phyloP scores from a whole-genome alignment of 2,888 invertebrate genomes.

The Pyrrhia umbra region DNA sequence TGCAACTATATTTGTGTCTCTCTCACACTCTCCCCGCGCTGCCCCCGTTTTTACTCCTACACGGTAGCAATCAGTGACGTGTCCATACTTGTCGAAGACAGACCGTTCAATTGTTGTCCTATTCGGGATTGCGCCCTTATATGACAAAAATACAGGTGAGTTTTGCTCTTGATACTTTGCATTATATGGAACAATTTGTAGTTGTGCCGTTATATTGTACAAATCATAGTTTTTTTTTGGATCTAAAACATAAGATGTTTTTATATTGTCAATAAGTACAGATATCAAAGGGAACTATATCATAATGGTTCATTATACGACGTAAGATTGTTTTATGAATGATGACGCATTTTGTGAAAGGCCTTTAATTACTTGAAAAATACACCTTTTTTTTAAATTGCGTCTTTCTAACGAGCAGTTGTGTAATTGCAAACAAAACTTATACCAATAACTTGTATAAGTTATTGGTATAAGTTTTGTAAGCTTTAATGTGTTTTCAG shows the following conservation, averaged over 20 bases:
- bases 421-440: neutral
- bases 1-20: constrained; percentile 13
- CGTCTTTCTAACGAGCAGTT: constrained; percentile 1
- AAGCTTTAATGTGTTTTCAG: constrained; percentile 15
- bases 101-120: constrained; percentile 19
- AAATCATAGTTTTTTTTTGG: constrained; percentile 16
- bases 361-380: constrained; percentile 2
- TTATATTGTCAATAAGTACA: neutral
- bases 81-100: constrained; percentile 22
- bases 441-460: constrained; percentile 3
- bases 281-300: neutral
- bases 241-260: constrained; percentile 15
- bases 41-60: constrained; percentile 9
- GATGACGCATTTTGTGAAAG: neutral
- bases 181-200: constrained; percentile 24
- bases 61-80: constrained; percentile 13
- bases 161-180: constrained; percentile 9
- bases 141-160: constrained; percentile 12
- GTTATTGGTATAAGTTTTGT: constrained; percentile 4
- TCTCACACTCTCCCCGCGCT: constrained; percentile 19
- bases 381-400: constrained; percentile 1
- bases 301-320: constrained; percentile 1
- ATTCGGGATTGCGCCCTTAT: no score
- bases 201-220: constrained; percentile 24
- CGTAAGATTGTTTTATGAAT: constrained; percentile 2